phyloP scores from a whole-genome alignment of 53 echinoderm and acorn worm genomes.

The Astropecten irregularis region DNA sequence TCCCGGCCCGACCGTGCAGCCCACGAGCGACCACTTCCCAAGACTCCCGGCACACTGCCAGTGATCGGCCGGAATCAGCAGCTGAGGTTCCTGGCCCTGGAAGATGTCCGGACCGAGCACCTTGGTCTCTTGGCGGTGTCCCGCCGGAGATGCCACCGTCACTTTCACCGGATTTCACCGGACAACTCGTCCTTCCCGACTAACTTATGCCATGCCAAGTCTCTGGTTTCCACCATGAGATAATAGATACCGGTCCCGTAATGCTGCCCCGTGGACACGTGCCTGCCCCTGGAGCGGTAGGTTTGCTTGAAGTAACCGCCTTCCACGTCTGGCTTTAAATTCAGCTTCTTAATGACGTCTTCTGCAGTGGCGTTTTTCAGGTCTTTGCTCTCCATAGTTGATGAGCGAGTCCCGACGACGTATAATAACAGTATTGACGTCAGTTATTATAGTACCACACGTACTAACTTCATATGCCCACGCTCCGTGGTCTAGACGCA shows the following conservation, averaged over 20 bases:
- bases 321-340: background rate
- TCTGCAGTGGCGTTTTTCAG: background rate
- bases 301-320: constrained; percentile 12
- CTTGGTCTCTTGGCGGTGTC: background rate
- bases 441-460: too few species aligned
- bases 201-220: constrained; percentile 2
- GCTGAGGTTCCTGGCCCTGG: constrained; percentile 5
- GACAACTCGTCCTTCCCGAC: constrained; percentile 24
- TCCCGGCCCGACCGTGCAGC: constrained; percentile 23
- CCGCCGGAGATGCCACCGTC: background rate
- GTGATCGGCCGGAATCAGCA: constrained; percentile 26
- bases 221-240: background rate
- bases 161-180: constrained; percentile 30
- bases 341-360: background rate
- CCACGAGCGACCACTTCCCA: constrained; percentile 37
- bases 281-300: constrained; percentile 2
- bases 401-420: too few species aligned
- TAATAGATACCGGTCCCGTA: too few species aligned
- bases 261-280: background rate
- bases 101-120: constrained; percentile 4
- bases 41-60: constrained; percentile 39
- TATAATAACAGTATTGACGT: too few species aligned
- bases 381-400: too few species aligned
- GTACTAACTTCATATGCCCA: too few species aligned
- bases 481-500: too few species aligned